Evolutionary conservation across 1,140 invertebrate genomes (phyloP), one percentile per base, ranked within the genome.

Genomic region (Anastrepha obliqua): DNA sequence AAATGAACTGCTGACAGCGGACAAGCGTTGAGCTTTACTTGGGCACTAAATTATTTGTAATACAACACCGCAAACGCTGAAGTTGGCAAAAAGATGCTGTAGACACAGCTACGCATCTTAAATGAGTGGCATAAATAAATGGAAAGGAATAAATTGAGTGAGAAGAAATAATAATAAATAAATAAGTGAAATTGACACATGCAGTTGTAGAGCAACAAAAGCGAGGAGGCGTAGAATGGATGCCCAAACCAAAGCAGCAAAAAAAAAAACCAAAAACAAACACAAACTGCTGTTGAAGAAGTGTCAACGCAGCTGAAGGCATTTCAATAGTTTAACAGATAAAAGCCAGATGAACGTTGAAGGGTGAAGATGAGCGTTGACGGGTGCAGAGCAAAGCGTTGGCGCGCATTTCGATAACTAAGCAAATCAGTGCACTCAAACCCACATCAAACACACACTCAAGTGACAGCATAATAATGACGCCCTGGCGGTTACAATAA

Each of bases 391-490:
- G 67, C 13, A 55, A 44, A 47, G 39, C 3, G 11, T 44, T 70
- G 39, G 11, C 67, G 39, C 42, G 13, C 60, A 62, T 62, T 62
- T 17, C 60, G 17, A 15, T 70, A 70, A 44, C 29, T 39, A 70
- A 15, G 13, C 65, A 62, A 13, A 62, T 15, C 51, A 55, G 15
- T n/a, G 39, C 67, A 74, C 44, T 74, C 67, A 74, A 74, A 74
- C 67, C 67, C 67, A 74, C 67, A 74, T 74, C 67, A 74, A 74
- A 44, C 42, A 44, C 67, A 74, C 67, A 74, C 67, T 74, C 39
- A 74, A 74, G 67, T 74, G 67, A 74, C 67, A 74, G 67, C 67
- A 74, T 74, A 74, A 74, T 74, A 74, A 74, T 74, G 67, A 74
- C 67, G 67, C 67, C 39, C 67, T 17, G 67, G 67, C 67, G 67